A percentile compares a stretch with the other conserved stretches of the same genome.
Conservation (phyloP, 2,113 vertebrate species). For the Anhinga rufa region DNA sequence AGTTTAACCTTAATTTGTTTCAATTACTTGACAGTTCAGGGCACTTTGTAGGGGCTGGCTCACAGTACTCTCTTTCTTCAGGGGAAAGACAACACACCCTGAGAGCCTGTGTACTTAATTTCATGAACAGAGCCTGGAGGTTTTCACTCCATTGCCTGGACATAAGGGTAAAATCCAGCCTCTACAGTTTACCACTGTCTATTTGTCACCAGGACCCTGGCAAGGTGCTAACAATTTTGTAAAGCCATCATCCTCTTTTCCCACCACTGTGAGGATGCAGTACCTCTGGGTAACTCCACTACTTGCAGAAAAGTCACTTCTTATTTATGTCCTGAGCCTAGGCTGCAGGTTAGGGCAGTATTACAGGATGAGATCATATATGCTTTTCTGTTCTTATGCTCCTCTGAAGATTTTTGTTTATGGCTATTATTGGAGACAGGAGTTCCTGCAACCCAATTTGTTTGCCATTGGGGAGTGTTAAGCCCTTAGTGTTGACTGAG, state of each 20-base stretch:
- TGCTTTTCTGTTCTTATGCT: not conserved
- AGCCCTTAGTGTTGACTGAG: not conserved
- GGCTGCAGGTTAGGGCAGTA: not conserved
- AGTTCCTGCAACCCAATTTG: not conserved
- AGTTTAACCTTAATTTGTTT: not conserved
- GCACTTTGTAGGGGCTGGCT: not conserved
- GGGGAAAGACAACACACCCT: not conserved
- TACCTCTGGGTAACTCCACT: not conserved
- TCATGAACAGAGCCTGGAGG: not conserved
- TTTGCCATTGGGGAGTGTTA: not conserved
- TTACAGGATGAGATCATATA: not conserved
- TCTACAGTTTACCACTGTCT: not conserved
- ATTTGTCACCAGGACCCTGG: not conserved
- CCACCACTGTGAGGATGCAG: not conserved
- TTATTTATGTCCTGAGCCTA: not conserved
- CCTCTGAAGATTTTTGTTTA: not conserved
- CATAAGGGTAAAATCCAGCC: not conserved
- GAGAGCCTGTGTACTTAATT: not conserved
- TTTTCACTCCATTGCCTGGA: not conserved
- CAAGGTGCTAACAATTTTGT: not conserved
- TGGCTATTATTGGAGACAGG: not conserved
- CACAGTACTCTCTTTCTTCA: not conserved
- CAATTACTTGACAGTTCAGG: not conserved
- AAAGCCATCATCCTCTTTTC: not conserved
- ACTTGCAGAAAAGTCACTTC: not conserved